These are phyloP conservation scores for Coregonus suidteri DNA, from an alignment of 2,797 vertebrate genomes.

Conservation along the genomic window DNA sequence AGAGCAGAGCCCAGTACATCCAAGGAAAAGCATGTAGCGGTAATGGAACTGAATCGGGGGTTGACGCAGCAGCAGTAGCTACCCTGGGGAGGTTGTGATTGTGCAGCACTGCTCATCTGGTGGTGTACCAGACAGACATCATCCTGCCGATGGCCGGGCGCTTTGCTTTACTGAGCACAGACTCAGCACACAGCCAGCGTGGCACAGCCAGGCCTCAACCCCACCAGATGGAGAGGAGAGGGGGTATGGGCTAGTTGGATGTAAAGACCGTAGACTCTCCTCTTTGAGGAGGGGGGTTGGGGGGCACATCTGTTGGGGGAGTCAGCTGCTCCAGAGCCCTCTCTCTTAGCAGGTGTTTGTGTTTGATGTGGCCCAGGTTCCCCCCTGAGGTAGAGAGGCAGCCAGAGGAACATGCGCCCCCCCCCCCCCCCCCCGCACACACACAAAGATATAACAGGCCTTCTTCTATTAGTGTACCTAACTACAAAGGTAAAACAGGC, in stretches of 20 bases:
- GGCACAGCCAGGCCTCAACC: constrained; percentile 21
- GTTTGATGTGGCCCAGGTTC: constrained; percentile 45
- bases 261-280: constrained; percentile 22
- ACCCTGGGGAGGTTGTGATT: constrained; percentile 20
- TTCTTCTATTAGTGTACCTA: neutral
- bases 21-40: neutral
- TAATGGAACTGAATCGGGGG: constrained; percentile 35
- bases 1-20: neutral
- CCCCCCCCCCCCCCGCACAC: constrained; percentile 10
- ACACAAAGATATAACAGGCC: constrained; percentile 42
- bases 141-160: neutral
- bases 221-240: neutral
- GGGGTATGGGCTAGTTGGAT: constrained; percentile 6
- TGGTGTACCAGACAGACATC: neutral
- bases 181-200: neutral
- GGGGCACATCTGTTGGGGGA: constrained; percentile 30
- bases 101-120: neutral
- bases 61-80: constrained; percentile 21
- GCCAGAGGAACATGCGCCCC: neutral
- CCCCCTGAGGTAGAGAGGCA: constrained; percentile 36
- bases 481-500: constrained; percentile 33
- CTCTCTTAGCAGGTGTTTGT: constrained; percentile 51
- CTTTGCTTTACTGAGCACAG: neutral
- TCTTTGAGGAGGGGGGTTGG: neutral
- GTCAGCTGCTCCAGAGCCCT: constrained; percentile 49